Evolutionary conservation across 2,888 invertebrate genomes (phyloP).

Genomic region (Ormyrus thymus): DNA sequence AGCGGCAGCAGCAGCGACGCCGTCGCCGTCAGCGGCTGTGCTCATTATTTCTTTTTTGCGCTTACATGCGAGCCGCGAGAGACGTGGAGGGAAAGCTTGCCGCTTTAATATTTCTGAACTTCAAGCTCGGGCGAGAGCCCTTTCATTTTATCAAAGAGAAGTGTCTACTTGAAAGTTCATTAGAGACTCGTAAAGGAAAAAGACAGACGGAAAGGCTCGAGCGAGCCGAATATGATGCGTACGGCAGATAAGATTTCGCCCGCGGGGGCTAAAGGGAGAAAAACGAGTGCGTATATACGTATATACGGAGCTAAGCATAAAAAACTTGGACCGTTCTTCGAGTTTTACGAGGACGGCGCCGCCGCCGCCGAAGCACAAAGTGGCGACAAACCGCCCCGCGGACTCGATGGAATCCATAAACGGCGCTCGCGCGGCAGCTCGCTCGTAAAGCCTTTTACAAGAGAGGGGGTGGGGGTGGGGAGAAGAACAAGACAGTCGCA

Average conservation of each 20-base stretch:
- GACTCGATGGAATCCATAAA: conserved; percentile 50
- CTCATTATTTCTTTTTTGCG: conserved; percentile 17
- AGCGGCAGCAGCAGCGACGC: no score
- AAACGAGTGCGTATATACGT: neutral
- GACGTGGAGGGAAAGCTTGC: no score
- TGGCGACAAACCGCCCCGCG: conserved; percentile 47
- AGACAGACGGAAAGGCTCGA: neutral
- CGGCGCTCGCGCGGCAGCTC: conserved; percentile 23
- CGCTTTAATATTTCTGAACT: conserved; percentile 46
- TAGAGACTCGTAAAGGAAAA: conserved; percentile 47
- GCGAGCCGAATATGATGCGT: conserved; percentile 39
- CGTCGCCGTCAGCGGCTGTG: neutral
- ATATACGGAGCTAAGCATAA: neutral
- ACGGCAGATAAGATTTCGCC: conserved; percentile 42
- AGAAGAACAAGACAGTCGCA: neutral
- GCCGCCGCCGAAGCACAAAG: conserved; percentile 31
- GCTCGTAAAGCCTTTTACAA: conserved; percentile 38
- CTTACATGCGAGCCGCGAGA: neutral
- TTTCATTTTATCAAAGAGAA: conserved; percentile 47
- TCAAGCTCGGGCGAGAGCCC: conserved; percentile 1
- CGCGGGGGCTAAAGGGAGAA: neutral
- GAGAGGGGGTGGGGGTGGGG: no score
- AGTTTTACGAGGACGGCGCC: conserved; percentile 33
- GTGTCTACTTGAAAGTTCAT: conserved; percentile 55
- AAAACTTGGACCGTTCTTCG: neutral